A percentile compares a stretch with the other conserved stretches of the same genome.
Conservation (phyloP, 2,113 vertebrate species). For the Catharus bicknelli region DNA sequence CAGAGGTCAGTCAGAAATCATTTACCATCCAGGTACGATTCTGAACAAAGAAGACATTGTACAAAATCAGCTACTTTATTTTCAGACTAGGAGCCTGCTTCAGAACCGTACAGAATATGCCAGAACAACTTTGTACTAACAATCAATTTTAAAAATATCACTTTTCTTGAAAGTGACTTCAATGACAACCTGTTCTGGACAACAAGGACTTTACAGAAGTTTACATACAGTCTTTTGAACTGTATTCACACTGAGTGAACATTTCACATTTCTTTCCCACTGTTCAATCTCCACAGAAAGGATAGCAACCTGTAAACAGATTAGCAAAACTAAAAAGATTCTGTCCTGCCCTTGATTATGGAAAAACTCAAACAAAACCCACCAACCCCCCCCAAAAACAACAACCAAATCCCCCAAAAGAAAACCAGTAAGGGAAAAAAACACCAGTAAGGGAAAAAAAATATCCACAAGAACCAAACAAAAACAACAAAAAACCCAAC, state of each 20-base stretch:
- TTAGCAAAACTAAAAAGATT: background rate
- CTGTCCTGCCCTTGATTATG: background rate
- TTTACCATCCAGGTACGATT: background rate
- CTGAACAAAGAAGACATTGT: background rate
- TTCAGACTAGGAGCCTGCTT: background rate
- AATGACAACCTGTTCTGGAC: background rate
- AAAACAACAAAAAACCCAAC: background rate
- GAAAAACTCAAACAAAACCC: background rate
- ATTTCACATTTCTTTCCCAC: background rate
- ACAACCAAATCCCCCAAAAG: background rate
- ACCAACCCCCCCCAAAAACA: accelerated
- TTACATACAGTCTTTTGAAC: background rate
- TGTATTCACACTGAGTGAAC: background rate
- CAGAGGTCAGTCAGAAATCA: background rate
- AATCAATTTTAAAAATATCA: background rate
- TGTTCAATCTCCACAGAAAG: background rate
- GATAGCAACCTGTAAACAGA: background rate
- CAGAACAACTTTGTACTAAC: background rate
- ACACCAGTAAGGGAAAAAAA: background rate
- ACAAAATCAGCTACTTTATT: background rate
- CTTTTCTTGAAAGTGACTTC: background rate
- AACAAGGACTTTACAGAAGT: background rate
- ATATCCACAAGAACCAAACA: background rate
- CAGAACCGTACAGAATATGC: background rate
- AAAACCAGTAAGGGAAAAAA: background rate